phyloP scores from a whole-genome alignment of 2,888 invertebrate genomes.

The Pterostichus niger region DNA sequence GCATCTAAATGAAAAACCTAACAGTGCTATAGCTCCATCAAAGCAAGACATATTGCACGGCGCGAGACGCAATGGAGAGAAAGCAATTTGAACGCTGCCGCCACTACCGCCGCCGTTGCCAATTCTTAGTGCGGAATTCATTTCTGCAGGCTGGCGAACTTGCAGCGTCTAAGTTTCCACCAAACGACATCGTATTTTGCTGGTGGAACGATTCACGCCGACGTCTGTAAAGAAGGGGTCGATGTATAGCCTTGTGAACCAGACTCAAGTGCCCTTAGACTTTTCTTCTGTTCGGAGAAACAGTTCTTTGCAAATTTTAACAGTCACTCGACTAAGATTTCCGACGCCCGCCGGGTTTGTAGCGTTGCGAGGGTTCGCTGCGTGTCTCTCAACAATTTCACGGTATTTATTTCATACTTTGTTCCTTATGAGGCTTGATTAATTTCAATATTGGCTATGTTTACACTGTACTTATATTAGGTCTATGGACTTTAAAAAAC shows the following conservation, averaged over 20 bases:
- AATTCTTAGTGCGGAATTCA: constrained; percentile 74
- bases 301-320: constrained; percentile 64
- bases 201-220: constrained; percentile 62
- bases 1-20: constrained; percentile 55
- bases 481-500: no score
- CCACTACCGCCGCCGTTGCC: constrained; percentile 68
- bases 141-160: constrained; percentile 70
- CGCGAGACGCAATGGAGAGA: constrained; percentile 73
- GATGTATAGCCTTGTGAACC: constrained; percentile 64
- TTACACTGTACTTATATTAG: no score
- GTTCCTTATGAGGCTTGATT: background rate
- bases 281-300: constrained; percentile 55
- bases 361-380: constrained; percentile 28
- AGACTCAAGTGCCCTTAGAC: constrained; percentile 51
- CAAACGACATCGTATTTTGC: constrained; percentile 67
- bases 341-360: constrained; percentile 38
- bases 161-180: constrained; percentile 53
- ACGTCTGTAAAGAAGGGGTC: constrained; percentile 58
- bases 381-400: constrained; percentile 31
- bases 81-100: constrained; percentile 74
- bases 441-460: background rate
- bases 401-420: constrained; percentile 31
- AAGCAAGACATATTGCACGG: constrained; percentile 70
- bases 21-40: constrained; percentile 56
- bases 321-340: constrained; percentile 60